Conservation (phyloP, 2,888 invertebrate genomes). For the Hypena proboscidalis region DNA sequence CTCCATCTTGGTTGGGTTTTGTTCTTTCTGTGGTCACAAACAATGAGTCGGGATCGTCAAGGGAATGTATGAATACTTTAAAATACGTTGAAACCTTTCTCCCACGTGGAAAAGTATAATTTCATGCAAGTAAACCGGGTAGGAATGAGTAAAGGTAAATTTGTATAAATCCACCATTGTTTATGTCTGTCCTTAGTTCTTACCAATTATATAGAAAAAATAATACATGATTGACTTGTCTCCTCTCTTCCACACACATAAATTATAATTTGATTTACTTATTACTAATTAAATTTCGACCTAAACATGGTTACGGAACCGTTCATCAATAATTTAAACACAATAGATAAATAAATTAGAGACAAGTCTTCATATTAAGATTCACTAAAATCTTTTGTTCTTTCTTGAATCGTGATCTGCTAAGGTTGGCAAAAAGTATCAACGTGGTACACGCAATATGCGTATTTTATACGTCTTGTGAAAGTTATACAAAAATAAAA, state of each 20-base stretch:
- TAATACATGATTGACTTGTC: too few relatives aligned
- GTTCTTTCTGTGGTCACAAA: constrained; percentile 79
- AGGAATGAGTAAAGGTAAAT: constrained; percentile 22
- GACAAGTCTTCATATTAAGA: constrained; percentile 61
- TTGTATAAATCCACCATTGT: constrained; percentile 2
- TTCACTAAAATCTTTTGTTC: constrained; percentile 62
- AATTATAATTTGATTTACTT: too few relatives aligned
- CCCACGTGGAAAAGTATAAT: constrained; percentile 60
- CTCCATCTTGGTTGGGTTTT: constrained; percentile 83
- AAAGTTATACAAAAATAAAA: too few relatives aligned
- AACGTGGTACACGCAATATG: constrained; percentile 50
- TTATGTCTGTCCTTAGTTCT: too few relatives aligned
- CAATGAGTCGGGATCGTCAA: constrained; percentile 82
- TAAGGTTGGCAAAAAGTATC: constrained; percentile 70
- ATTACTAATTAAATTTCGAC: too few relatives aligned
- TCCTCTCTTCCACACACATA: too few relatives aligned
- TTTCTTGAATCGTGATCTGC: constrained; percentile 56
- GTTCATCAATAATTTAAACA: constrained; percentile 41
- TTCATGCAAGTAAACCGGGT: constrained; percentile 41
- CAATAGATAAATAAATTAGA: constrained; percentile 75
- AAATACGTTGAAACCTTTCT: constrained; percentile 68
- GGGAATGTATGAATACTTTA: constrained; percentile 81
- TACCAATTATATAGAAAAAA: too few relatives aligned
- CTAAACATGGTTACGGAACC: background rate
- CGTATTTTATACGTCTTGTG: constrained; percentile 30